Conservation (phyloP, 2,113 vertebrate genomes). For the Microtus ochrogaster region DNA sequence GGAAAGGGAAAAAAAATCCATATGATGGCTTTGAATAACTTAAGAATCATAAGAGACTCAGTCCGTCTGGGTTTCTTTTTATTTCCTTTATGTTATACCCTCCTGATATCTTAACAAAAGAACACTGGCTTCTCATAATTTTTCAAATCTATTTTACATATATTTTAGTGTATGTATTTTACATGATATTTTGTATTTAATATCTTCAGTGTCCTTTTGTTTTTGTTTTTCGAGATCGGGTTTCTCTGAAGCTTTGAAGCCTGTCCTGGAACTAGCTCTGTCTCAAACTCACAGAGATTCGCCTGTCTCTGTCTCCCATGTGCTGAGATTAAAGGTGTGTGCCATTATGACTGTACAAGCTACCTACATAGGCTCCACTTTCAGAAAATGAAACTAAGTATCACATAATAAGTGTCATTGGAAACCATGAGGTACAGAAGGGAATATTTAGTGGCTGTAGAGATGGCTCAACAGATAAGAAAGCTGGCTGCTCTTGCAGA, state of each 20-base stretch:
- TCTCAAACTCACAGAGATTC: too few species aligned
- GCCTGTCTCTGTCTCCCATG: fast-evolving
- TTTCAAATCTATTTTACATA: background rate
- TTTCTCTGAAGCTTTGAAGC: too few species aligned
- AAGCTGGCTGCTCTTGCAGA: background rate
- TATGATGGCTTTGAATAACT: background rate
- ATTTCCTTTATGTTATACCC: background rate
- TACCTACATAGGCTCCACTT: background rate
- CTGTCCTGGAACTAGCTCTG: too few species aligned
- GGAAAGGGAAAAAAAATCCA: background rate
- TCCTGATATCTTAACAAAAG: background rate
- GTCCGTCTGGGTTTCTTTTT: too few species aligned
- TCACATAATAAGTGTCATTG: background rate
- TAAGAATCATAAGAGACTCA: background rate
- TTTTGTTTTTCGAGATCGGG: too few species aligned
- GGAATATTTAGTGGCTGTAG: background rate
- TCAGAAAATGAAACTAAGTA: slow-evolving; percentile 45
- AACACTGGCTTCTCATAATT: background rate
- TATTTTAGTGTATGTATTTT: background rate
- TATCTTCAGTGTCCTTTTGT: background rate
- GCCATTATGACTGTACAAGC: background rate
- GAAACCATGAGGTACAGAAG: background rate
- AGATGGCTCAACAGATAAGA: background rate
- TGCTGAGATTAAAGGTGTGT: too few species aligned
- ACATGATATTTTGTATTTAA: background rate